Conservation (phyloP, 2,113 vertebrate species). For the Pedetes capensis region DNA sequence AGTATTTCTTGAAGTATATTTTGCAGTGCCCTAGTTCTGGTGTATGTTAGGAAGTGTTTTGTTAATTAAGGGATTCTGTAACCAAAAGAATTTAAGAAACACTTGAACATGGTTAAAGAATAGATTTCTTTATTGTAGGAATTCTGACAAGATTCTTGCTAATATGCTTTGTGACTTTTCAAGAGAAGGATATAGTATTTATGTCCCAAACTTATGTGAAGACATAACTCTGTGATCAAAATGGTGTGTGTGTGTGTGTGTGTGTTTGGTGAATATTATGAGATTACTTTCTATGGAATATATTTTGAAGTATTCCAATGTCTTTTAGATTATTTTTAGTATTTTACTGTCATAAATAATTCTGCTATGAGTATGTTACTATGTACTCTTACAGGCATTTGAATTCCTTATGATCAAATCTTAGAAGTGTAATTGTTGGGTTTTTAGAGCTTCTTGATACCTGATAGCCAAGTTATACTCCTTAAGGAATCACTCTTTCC, state of each 20-base stretch:
- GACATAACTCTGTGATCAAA: neutral
- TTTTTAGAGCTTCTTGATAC: neutral
- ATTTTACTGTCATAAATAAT: neutral
- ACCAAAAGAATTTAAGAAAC: conserved; percentile 25
- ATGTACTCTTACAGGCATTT: neutral
- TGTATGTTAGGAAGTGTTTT: neutral
- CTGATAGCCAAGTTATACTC: neutral
- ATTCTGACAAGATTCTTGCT: neutral
- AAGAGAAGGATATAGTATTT: neutral
- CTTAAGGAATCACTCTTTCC: neutral
- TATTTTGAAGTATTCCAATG: neutral
- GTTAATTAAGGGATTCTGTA: neutral
- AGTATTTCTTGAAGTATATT: neutral
- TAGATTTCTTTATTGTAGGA: neutral
- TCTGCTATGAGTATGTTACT: neutral
- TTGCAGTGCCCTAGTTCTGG: neutral
- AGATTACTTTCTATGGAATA: neutral
- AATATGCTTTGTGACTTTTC: neutral
- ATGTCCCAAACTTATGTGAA: neutral
- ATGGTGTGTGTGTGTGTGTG: neutral
- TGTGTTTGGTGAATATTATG: neutral
- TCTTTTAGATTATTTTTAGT: conserved; percentile 24
- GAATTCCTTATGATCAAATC: neutral
- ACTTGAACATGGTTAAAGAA: neutral
- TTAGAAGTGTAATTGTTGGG: neutral